Conservation (phyloP, 2,888 invertebrate genomes). For the Scaptodrosophila latifasciaeformis region DNA sequence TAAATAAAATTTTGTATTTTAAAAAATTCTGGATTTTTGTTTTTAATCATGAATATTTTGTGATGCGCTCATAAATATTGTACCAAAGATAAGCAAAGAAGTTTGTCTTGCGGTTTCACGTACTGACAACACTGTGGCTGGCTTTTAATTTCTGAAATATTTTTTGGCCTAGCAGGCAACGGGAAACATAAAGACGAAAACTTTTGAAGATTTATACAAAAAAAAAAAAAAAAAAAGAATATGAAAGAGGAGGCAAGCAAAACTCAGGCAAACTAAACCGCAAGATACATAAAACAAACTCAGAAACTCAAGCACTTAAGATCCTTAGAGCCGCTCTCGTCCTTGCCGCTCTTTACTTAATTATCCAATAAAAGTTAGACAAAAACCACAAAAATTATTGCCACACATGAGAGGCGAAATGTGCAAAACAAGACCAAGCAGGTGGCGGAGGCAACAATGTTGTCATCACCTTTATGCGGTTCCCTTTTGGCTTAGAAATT, state of each 20-base stretch:
- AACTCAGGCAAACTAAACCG: constrained; percentile 4
- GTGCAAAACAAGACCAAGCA: background rate
- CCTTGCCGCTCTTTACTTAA: too few species aligned
- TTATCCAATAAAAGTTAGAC: constrained; percentile 57
- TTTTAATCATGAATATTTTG: too few species aligned
- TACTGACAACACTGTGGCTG: too few species aligned
- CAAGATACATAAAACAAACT: constrained; percentile 23
- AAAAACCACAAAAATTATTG: constrained; percentile 47
- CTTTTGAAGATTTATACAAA: constrained; percentile 42
- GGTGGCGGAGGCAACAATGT: background rate
- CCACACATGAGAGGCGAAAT: background rate
- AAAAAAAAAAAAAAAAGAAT: too few species aligned
- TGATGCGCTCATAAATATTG: too few species aligned
- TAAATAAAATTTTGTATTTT: too few species aligned
- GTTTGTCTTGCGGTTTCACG: too few species aligned
- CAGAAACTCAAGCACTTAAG: constrained; percentile 9
- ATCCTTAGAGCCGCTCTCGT: too few species aligned
- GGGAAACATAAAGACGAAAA: constrained; percentile 34
- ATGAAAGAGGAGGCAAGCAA: too few species aligned
- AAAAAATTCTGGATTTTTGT: too few species aligned
- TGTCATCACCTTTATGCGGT: background rate
- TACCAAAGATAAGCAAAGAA: too few species aligned
- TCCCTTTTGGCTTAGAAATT: too few species aligned
- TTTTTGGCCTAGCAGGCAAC: constrained; percentile 36
- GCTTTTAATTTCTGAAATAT: constrained; percentile 59